Evolutionary conservation across 2,797 vertebrate genomes (phyloP).

Genomic region (Rhabdomys pumilio): DNA sequence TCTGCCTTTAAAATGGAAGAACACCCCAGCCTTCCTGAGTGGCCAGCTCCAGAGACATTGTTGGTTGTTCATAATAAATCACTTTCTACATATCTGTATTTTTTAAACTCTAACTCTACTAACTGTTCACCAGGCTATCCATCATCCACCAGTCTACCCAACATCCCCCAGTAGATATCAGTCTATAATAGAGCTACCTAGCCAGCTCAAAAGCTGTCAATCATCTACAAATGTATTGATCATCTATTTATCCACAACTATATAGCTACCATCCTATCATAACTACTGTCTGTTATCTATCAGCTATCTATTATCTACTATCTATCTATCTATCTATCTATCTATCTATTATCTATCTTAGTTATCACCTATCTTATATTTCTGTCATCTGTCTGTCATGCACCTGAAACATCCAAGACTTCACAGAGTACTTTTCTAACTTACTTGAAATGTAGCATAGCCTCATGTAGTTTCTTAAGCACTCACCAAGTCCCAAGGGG

Average conservation of each 20-base stretch:
- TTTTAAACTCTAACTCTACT: background rate
- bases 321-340: too few species aligned
- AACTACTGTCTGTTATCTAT: background rate
- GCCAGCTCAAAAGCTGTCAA: background rate
- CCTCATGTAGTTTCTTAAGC: background rate
- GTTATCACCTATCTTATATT: background rate
- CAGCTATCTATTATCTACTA: background rate
- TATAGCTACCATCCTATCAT: too few species aligned
- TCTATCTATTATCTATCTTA: background rate
- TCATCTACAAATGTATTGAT: background rate
- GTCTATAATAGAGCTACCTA: background rate
- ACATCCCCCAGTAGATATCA: background rate
- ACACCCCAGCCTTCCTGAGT: too few species aligned
- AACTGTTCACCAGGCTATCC: background rate
- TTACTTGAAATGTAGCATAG: background rate
- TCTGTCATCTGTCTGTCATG: background rate
- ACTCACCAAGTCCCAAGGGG: background rate
- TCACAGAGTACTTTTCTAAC: background rate
- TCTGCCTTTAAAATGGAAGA: background rate
- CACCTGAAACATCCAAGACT: background rate
- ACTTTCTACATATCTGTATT: too few species aligned
- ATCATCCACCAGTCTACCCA: background rate
- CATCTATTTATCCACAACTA: background rate
- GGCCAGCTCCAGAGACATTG: background rate
- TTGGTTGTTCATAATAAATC: background rate